phyloP scores from a whole-genome alignment of 2,888 invertebrate genomes.

The Seira sanloemensis region DNA sequence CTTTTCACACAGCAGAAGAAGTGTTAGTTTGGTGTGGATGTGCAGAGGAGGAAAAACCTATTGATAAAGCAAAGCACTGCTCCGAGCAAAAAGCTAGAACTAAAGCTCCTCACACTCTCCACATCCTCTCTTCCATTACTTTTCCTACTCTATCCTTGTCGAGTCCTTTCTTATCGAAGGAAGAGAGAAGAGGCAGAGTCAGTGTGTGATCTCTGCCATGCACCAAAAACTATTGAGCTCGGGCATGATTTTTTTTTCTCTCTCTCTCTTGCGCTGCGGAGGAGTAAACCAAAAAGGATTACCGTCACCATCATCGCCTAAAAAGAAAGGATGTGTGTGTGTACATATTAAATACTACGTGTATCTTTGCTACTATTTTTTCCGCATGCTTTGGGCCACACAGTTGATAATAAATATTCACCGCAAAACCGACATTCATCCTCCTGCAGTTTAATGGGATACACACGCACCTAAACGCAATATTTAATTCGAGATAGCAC shows the following conservation, averaged over 20 bases:
- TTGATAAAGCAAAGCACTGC: constrained; percentile 28
- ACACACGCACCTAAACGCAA: constrained; percentile 13
- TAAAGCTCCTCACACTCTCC: neutral
- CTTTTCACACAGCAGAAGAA: neutral
- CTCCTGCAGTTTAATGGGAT: neutral
- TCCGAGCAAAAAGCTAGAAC: neutral
- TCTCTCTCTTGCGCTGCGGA: neutral
- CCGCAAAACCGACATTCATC: neutral
- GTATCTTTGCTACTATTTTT: neutral
- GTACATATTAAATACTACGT: neutral
- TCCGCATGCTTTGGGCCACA: constrained; percentile 9
- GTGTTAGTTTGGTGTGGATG: constrained; percentile 2
- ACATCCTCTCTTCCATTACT: neutral
- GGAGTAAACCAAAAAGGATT: constrained; percentile 2
- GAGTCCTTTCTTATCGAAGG: neutral
- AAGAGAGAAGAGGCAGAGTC: neutral
- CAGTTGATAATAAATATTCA: constrained; percentile 8
- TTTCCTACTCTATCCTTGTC: neutral
- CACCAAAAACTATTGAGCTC: neutral
- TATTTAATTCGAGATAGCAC: constrained; percentile 13
- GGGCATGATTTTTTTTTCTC: neutral
- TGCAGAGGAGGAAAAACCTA: constrained; percentile 11
- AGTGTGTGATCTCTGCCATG: neutral
- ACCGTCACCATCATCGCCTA: constrained; percentile 1
- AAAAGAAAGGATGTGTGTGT: neutral